A percentile compares a stretch with the other conserved stretches of the same genome.
These are phyloP conservation scores for Magallana nippona DNA, from an alignment of 2,888 invertebrate species.

Conservation along the genomic window DNA sequence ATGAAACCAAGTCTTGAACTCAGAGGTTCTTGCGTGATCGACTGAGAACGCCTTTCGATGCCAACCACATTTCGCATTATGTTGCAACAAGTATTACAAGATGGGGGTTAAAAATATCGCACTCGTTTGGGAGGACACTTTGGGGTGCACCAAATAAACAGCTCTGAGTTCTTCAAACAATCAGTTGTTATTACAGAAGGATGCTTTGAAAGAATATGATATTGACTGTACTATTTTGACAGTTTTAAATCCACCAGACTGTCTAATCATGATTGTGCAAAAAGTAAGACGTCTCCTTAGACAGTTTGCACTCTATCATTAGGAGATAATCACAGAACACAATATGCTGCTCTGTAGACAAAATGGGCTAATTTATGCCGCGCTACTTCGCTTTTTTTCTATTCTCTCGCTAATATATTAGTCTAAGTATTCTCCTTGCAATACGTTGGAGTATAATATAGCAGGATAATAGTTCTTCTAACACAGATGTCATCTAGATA, in stretches of 20 bases:
- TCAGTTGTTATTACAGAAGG: not conserved
- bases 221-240: not conserved
- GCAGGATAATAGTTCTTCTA: slow-evolving; percentile 2
- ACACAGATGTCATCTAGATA: not conserved
- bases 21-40: not conserved
- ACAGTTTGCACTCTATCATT: not conserved
- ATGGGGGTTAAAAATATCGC: not conserved
- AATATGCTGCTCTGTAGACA: not conserved
- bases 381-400: not conserved
- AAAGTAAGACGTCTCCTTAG: not conserved
- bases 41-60: not conserved
- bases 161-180: not conserved
- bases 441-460: slow-evolving; percentile 8
- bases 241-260: not conserved
- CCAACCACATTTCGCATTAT: not conserved
- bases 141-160: not conserved
- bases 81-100: not conserved
- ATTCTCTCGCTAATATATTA: not conserved
- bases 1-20: not conserved
- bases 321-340: not conserved
- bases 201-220: not conserved
- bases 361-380: slow-evolving; percentile 6
- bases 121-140: not conserved
- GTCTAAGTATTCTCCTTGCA: not conserved
- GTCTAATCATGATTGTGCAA: not conserved